These are phyloP conservation scores for Xestobium rufovillosum DNA, from an alignment of 2,888 invertebrate genomes.

Conservation along the genomic window DNA sequence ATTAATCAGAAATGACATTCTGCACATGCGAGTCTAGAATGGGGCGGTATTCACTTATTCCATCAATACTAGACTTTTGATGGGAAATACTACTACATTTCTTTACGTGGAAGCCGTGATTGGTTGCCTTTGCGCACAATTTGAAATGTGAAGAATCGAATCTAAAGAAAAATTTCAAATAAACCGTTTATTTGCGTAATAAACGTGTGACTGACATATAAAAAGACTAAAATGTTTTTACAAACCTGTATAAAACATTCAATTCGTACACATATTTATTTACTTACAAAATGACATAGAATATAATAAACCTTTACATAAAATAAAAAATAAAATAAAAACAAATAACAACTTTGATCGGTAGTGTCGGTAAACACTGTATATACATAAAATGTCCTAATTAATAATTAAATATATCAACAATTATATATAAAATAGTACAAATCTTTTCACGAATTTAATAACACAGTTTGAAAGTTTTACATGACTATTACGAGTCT, in stretches of 20 bases:
- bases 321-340: neutral
- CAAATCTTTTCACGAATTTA: neutral
- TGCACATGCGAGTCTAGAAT: no score
- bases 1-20: no score
- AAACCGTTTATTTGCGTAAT: no score
- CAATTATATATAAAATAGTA: neutral
- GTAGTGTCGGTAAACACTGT: neutral
- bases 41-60: no score
- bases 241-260: neutral
- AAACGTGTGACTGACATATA: no score
- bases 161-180: no score
- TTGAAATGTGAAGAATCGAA: no score
- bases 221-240: neutral
- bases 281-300: neutral
- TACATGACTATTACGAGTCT: neutral
- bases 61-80: no score
- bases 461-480: slow-evolving; percentile 1
- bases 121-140: no score
- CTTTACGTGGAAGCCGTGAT: no score
- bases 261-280: neutral
- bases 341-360: slow-evolving; percentile 1
- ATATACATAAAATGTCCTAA: neutral
- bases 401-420: neutral
- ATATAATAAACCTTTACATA: slow-evolving; percentile 1
- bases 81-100: no score